These are phyloP conservation scores for Noctua janthina DNA, from an alignment of 2,888 invertebrate species.

Conservation along the genomic window DNA sequence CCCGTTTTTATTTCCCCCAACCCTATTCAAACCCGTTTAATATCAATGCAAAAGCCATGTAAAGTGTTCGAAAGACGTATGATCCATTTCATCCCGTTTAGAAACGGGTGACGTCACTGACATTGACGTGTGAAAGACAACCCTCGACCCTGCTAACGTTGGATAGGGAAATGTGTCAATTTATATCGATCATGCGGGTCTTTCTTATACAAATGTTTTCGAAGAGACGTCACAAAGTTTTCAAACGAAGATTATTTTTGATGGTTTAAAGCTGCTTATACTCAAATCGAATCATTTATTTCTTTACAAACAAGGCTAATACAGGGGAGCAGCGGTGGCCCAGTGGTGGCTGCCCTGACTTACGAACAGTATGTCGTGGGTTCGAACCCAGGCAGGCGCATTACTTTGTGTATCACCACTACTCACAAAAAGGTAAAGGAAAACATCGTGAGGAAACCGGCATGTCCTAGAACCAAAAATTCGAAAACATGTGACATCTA, in stretches of 20 bases:
- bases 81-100: constrained; percentile 64
- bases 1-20: constrained; percentile 34
- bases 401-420: too few species aligned
- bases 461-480: too few species aligned
- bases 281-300: not conserved
- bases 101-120: constrained; percentile 45
- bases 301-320: too few species aligned
- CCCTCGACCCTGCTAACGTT: constrained; percentile 63
- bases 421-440: too few species aligned
- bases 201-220: constrained; percentile 42
- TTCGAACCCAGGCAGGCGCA: too few species aligned
- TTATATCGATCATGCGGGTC: constrained; percentile 65
- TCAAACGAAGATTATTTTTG: constrained; percentile 21
- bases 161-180: constrained; percentile 74
- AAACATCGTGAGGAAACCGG: too few species aligned
- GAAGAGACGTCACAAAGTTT: constrained; percentile 23
- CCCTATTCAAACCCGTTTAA: constrained; percentile 45
- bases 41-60: constrained; percentile 59
- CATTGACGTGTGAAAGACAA: constrained; percentile 64
- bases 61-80: constrained; percentile 49
- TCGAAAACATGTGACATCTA: too few species aligned
- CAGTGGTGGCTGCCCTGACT: too few species aligned
- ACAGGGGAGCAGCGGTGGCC: too few species aligned
- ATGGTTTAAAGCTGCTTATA: constrained; percentile 19
- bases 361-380: too few species aligned